Base-by-base conservation (phyloP, 2,797 vertebrate genomes). In the Pristis pectinata region DNA sequence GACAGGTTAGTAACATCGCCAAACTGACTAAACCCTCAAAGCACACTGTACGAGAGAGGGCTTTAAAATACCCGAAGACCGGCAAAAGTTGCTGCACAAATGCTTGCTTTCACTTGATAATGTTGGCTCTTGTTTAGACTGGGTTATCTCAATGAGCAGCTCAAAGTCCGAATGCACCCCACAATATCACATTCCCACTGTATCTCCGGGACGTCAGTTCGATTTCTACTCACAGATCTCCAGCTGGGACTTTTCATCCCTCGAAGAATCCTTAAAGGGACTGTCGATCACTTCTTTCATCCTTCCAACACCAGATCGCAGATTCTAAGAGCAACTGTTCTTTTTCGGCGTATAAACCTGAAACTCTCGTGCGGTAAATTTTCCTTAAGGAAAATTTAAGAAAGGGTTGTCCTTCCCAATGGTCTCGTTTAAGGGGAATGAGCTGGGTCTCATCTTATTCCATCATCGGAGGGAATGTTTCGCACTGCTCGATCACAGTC, bases 221-320 rank as follows among this genome's bases (percentile, higher is more conserved):
- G 3, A 72, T 56, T 37, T 93, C 11, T n/a, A 94, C 92, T 94
- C 72, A 94, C 92, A 27, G 15, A 76, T 94, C 13, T 94, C 92
- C 70, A 94, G 30, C 17, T 94, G 70, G 70, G 92, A 53, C 1
- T 70, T 17, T 6, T 37, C 67, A 76, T 94, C 92, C 27, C 49
- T 53, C 15, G 44, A 2, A 44, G 92, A 9, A n/a, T 22, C 15
- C 15, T 76, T 76, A 11, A 53, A 6, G 44, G 76, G 2, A 11
- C 0, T 56, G 7, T 76, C 49, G 30, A 67, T 27, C 30, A 56
- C 0, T 53, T 53, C 92, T 34, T 94, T 76, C 70, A 76, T 56
- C 30, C 17, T 74, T 76, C 41, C 44, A n/a, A 53, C 6, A 49
- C 15, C 13, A 94, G 44, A 49, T 76, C 30, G n/a, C 64, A 49